phyloP scores from a whole-genome alignment of 2,888 invertebrate genomes.

The Tenthredo amoena region DNA sequence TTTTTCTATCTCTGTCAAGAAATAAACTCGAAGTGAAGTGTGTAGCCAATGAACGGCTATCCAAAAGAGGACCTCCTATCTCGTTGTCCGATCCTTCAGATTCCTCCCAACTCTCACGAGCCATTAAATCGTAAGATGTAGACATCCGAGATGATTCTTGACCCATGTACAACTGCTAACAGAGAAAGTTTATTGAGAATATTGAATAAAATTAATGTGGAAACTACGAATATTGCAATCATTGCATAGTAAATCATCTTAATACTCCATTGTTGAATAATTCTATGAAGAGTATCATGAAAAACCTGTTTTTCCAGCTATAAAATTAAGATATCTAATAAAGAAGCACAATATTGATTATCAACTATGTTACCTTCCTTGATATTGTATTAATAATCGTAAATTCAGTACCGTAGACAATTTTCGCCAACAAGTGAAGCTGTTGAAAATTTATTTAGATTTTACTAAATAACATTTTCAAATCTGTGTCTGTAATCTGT shows the following conservation, averaged over 20 bases:
- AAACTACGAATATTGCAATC: background rate
- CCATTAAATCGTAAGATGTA: slow-evolving; percentile 84
- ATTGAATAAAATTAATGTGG: slow-evolving; percentile 31
- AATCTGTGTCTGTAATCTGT: background rate
- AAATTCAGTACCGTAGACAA: background rate
- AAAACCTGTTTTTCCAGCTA: background rate
- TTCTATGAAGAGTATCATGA: background rate
- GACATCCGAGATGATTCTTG: slow-evolving; percentile 80
- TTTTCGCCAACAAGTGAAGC: background rate
- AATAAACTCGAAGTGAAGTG: slow-evolving; percentile 76
- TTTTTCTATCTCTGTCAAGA: slow-evolving; percentile 75
- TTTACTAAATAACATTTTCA: background rate
- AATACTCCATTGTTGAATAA: background rate
- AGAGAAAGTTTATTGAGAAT: slow-evolving; percentile 53
- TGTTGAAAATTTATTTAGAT: background rate
- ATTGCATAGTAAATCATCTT: slow-evolving; percentile 18
- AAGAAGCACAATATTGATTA: slow-evolving; percentile 71
- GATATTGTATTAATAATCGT: background rate
- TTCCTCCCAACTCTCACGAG: slow-evolving; percentile 85
- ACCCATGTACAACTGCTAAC: slow-evolving; percentile 80
- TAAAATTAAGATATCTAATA: background rate
- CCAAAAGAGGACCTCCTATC: slow-evolving; percentile 72
- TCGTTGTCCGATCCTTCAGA: slow-evolving; percentile 85
- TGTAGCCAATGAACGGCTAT: slow-evolving; percentile 75
- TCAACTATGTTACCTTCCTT: slow-evolving; percentile 68